Conservation (phyloP, 2,797 vertebrate genomes). For the Dipus sagitta region DNA sequence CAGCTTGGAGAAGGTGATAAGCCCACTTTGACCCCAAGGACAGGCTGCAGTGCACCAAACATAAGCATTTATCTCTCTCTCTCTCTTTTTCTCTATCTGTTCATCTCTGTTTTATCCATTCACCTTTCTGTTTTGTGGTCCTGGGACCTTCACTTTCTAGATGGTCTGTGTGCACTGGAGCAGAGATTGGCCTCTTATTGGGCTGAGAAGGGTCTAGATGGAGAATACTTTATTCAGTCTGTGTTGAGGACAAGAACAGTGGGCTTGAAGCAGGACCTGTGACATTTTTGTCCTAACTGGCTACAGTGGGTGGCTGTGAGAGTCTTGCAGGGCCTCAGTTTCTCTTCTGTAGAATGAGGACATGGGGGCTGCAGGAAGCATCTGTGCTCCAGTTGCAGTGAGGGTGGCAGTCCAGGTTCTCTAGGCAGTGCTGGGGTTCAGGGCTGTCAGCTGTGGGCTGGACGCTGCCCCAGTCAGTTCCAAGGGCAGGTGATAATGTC, state of each 20-base stretch:
- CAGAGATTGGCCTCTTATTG: background rate
- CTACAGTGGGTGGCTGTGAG: background rate
- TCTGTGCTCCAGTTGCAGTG: background rate
- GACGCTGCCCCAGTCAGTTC: background rate
- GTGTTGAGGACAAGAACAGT: background rate
- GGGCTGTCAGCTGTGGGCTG: background rate
- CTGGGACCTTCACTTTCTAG: background rate
- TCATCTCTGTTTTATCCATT: no score
- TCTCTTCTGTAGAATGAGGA: background rate
- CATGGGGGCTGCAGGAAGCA: background rate
- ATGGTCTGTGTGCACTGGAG: conserved; percentile 22
- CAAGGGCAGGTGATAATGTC: background rate
- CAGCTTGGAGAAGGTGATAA: background rate
- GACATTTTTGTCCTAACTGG: background rate
- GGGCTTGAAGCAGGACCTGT: background rate
- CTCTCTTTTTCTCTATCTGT: background rate
- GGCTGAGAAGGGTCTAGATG: background rate
- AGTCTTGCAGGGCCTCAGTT: background rate
- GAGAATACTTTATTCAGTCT: background rate
- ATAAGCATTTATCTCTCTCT: background rate
- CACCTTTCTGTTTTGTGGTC: background rate
- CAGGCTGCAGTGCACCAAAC: background rate
- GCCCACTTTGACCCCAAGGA: background rate
- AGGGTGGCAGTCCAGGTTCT: background rate
- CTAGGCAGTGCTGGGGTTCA: background rate